phyloP scores from a whole-genome alignment of 2,888 invertebrate genomes.

The Andrena haemorrhoa region DNA sequence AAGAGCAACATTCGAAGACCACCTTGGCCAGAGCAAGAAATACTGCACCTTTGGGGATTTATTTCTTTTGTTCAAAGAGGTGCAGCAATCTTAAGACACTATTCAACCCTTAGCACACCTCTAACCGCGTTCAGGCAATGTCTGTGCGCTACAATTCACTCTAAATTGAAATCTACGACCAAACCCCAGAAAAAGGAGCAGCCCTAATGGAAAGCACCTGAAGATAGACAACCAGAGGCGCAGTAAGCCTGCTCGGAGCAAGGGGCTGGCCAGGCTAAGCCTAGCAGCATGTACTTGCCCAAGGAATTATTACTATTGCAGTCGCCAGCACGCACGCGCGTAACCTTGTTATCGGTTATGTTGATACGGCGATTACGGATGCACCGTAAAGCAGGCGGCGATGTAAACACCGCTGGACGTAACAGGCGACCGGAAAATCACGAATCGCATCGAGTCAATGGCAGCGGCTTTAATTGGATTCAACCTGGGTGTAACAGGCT shows the following conservation, averaged over 20 bases:
- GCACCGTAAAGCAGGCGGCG: slow-evolving; percentile 57
- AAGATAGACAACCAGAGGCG: neutral
- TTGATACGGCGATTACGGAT: slow-evolving; percentile 47
- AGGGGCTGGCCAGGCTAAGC: neutral
- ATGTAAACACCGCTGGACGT: slow-evolving; percentile 17
- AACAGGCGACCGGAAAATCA: slow-evolving; percentile 38
- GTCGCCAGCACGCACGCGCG: slow-evolving; percentile 37
- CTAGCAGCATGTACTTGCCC: slow-evolving; percentile 49
- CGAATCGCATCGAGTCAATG: slow-evolving; percentile 37
- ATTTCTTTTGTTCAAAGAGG: no score
- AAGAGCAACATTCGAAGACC: no score
- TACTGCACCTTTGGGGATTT: no score
- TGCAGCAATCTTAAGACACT: no score
- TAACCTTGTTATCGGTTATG: slow-evolving; percentile 63
- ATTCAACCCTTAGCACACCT: no score
- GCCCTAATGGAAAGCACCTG: no score
- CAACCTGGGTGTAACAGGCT: slow-evolving; percentile 50
- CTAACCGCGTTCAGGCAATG: no score
- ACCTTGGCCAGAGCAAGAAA: no score
- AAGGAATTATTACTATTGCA: slow-evolving; percentile 66
- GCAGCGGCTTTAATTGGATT: slow-evolving; percentile 54
- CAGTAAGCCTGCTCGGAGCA: neutral
- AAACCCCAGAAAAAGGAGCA: no score
- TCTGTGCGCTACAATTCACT: no score
- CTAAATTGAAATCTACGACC: no score